Base-by-base conservation (phyloP, 2,113 vertebrate species). In the Callionymus lyra region DNA sequence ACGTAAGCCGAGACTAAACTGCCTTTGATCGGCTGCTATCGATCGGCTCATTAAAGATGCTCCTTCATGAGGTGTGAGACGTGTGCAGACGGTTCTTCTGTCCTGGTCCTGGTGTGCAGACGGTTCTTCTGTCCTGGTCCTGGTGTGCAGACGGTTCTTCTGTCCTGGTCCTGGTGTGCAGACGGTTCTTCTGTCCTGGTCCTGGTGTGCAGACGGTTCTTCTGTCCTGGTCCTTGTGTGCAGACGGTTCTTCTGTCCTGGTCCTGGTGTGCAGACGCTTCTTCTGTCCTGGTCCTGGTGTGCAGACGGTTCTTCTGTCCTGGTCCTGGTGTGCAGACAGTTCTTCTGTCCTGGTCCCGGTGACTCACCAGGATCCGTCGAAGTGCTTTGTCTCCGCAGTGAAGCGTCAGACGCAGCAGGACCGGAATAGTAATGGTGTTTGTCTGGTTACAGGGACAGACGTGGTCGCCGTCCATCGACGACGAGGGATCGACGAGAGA, bases 401-500 rank as follows among this genome's bases (percentile, higher is more conserved):
- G 42, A 60, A 71, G 66, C 62, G 48, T 76, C 51, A 50, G 70
- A 59, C 38, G 35, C 41, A 59, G 34, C 46, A 2, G 10, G 36
- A 38, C 36, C 13, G 21, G 21, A 53, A 63, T 41, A 51, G 32
- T 35, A 62, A 53, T 69, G 55, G 68, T 79, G 68, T 58, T 21
- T 50, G 18, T 61, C 45, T 17, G 51, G 19, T 59, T 52, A 14
- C 60, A 88, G 86, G 80, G 64, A 56, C 81, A 80, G 50, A 65
- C 50, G 31, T 68, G 57, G 70, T 61, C 62, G 12, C 64, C 53
- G 6, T 50, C 59, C 16, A 41, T 54, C 1, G 84, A 85, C 49
- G 70, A 75, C 12, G 86, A 87, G 52, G 67, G 77, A n/a, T 86
- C 86, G 2, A 65, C 84, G 18, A 68, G 62, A 54, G 74, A 82